A percentile compares a stretch with the other conserved stretches of the same genome.
These are phyloP conservation scores for Scaptomyza cyrtandrae DNA, from an alignment of 2,888 invertebrate genomes.

Conservation along the genomic window DNA sequence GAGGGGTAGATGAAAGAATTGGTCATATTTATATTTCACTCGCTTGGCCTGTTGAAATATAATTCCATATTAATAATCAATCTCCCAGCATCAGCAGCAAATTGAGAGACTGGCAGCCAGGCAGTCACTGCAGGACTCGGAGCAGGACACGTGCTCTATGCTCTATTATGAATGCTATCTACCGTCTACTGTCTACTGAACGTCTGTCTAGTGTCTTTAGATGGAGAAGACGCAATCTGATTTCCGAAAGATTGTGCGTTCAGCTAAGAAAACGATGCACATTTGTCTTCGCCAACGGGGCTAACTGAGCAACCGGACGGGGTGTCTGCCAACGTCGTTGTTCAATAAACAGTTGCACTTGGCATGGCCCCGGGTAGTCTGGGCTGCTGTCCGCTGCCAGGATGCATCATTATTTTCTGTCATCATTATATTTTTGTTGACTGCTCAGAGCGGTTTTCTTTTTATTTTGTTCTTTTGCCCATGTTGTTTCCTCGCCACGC, in stretches of 20 bases:
- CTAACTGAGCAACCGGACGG: conserved; percentile 12
- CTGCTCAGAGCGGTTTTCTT: conserved; percentile 49
- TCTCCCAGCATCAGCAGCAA: conserved; percentile 48
- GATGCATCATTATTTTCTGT: conserved; percentile 81
- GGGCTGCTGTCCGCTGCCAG: conserved; percentile 53
- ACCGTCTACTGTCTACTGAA: not conserved
- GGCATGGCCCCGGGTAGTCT: conserved; percentile 45
- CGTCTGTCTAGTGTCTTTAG: conserved; percentile 7
- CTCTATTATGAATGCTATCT: conserved; percentile 17
- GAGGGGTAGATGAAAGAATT: not conserved
- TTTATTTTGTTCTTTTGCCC: conserved; percentile 2
- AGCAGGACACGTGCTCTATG: conserved; percentile 39
- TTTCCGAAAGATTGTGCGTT: conserved; percentile 73
- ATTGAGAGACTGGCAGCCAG: conserved; percentile 32
- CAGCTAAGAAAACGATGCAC: conserved; percentile 79
- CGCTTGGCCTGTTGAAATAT: conserved; percentile 48
- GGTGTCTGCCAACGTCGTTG: conserved; percentile 51
- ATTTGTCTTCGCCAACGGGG: conserved; percentile 49
- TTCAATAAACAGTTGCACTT: conserved; percentile 68
- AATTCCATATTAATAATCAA: conserved; percentile 72
- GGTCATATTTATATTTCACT: conserved; percentile 46
- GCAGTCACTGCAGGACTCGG: conserved; percentile 21
- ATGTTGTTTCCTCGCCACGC: conserved; percentile 50
- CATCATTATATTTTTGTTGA: conserved; percentile 78
- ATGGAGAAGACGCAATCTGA: conserved; percentile 62